Evolutionary conservation across 2,797 vertebrate genomes (phyloP).

Genomic region (Crax fasciolata): DNA sequence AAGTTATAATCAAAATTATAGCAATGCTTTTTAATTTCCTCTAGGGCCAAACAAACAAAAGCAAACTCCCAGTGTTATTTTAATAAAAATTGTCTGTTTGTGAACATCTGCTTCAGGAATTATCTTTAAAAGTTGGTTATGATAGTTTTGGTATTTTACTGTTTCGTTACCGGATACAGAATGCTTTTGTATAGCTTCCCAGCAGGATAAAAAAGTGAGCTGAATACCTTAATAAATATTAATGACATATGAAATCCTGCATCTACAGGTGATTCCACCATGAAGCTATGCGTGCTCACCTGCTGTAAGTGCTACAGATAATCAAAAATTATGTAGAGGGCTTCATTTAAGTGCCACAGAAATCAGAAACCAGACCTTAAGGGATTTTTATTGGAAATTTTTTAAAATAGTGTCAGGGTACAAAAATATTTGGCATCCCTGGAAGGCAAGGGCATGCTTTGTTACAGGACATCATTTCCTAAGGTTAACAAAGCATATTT

Average conservation of each 20-base stretch:
- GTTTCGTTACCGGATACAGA: slow-evolving; percentile 32
- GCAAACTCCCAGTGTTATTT: slow-evolving; percentile 62
- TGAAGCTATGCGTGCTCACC: background rate
- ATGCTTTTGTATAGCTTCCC: background rate
- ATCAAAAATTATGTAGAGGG: background rate
- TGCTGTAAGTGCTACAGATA: background rate
- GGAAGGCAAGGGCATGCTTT: background rate
- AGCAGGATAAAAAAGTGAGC: background rate
- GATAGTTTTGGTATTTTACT: slow-evolving; percentile 6
- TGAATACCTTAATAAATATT: slow-evolving; percentile 28
- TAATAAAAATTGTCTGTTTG: slow-evolving; percentile 65
- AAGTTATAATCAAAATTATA: slow-evolving; percentile 72
- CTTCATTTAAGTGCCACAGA: background rate
- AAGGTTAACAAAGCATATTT: background rate
- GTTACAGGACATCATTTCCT: background rate
- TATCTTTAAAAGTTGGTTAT: slow-evolving; percentile 60
- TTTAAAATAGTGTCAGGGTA: background rate
- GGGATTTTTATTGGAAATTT: background rate
- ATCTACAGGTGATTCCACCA: background rate
- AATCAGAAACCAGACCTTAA: background rate
- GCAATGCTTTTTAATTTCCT: slow-evolving; percentile 72
- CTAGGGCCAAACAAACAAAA: slow-evolving; percentile 72
- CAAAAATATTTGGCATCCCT: background rate
- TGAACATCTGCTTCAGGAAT: slow-evolving; percentile 73
- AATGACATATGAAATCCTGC: slow-evolving; percentile 12